Conservation (phyloP, 92 coral and sea anemone genomes). For the Pocillopora grandis region DNA sequence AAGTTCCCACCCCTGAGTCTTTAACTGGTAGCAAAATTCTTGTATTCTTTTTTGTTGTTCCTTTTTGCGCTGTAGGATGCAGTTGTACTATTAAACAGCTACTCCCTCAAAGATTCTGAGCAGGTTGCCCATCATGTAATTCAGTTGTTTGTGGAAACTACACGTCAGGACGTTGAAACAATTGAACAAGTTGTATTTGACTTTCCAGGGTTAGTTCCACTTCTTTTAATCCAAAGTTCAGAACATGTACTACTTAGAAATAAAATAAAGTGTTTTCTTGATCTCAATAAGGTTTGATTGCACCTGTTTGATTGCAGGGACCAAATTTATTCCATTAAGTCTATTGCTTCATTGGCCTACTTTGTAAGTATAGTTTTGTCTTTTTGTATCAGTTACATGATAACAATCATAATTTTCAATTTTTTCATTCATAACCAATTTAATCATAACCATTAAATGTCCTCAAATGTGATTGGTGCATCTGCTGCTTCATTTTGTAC, state of each 20-base stretch:
- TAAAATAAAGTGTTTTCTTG: background rate
- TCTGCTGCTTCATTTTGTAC: too few species aligned
- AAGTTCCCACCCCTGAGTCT: too few species aligned
- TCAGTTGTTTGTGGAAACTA: conserved; percentile 76
- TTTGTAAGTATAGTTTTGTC: conserved; percentile 53
- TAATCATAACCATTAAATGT: too few species aligned
- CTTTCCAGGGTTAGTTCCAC: conserved; percentile 45
- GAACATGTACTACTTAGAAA: background rate
- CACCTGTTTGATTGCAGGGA: conserved; percentile 35
- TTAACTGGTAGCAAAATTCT: background rate
- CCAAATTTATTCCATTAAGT: conserved; percentile 66
- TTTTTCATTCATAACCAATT: too few species aligned
- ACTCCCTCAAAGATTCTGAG: conserved; percentile 84
- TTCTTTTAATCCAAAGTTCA: background rate
- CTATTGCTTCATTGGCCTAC: conserved; percentile 72
- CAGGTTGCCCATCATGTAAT: conserved; percentile 78
- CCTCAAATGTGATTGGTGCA: too few species aligned
- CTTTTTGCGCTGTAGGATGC: conserved; percentile 61
- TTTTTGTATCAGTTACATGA: background rate
- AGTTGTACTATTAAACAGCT: conserved; percentile 61
- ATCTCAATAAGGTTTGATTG: background rate
- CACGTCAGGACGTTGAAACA: conserved; percentile 67
- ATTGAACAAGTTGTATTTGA: conserved; percentile 34
- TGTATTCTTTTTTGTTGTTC: background rate
- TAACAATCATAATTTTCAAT: background rate